Percentiles rank a stretch among this genome's conserved stretches.
Conservation (phyloP, 2,113 vertebrate genomes). For the Sapajus apella region DNA sequence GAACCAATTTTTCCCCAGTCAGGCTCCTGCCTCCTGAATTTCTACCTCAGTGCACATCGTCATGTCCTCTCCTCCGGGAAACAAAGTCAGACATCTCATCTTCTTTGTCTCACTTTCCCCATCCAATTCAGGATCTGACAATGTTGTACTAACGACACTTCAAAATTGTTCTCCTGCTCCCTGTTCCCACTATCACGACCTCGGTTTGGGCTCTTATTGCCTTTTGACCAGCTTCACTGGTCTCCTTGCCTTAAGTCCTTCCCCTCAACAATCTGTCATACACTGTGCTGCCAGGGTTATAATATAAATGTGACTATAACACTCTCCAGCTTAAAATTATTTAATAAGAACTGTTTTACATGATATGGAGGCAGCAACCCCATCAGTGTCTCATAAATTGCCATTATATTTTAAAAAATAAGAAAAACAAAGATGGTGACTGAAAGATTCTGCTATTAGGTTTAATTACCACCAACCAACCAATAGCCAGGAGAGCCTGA, state of each 20-base stretch:
- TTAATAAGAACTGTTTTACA: background rate
- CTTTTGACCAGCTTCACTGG: background rate
- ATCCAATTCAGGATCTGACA: background rate
- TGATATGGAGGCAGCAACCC: background rate
- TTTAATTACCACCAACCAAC: background rate
- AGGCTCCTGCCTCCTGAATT: background rate
- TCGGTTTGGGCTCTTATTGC: background rate
- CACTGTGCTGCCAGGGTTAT: background rate
- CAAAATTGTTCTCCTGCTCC: background rate
- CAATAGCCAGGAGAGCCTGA: background rate
- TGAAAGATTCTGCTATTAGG: background rate
- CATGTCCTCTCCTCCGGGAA: background rate
- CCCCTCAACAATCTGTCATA: background rate
- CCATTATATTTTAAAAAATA: background rate
- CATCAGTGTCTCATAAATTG: background rate
- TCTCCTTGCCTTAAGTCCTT: background rate
- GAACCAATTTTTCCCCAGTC: background rate
- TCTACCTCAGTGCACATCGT: background rate
- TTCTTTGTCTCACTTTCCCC: background rate
- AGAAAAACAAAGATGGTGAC: background rate
- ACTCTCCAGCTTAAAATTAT: background rate
- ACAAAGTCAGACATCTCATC: background rate
- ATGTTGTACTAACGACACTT: background rate
- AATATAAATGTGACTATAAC: background rate
- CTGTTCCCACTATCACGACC: accelerated